Conservation (phyloP, 1,140 invertebrate species). For the Colletes gigas region DNA sequence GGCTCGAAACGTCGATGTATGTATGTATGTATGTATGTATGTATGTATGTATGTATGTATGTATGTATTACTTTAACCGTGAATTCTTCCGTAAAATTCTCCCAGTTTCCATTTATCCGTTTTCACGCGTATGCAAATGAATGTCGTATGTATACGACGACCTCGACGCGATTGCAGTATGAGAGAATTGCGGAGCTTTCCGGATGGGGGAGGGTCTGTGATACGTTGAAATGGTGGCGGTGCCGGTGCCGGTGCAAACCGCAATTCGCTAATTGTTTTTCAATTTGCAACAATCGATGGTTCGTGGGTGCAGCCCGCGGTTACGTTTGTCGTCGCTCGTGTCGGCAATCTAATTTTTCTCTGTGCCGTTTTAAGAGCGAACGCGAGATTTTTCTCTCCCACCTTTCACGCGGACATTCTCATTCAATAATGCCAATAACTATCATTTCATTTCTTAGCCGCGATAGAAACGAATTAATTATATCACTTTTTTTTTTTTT, state of each 20-base stretch:
- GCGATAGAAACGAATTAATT: too few species aligned
- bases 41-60: too few species aligned
- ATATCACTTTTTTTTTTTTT: too few species aligned
- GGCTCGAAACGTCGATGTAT: background rate
- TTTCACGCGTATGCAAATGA: constrained; percentile 59
- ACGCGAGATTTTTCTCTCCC: background rate
- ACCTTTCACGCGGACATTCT: background rate
- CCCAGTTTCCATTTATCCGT: constrained; percentile 39
- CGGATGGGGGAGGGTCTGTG: background rate
- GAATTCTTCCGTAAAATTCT: constrained; percentile 46
- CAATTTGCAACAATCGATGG: constrained; percentile 73
- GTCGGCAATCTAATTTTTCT: constrained; percentile 37
- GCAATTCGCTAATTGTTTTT: constrained; percentile 78
- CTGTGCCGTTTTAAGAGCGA: background rate
- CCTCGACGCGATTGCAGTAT: constrained; percentile 50
- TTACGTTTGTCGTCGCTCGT: constrained; percentile 57
- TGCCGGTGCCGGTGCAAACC: constrained; percentile 52
- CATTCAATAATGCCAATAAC: background rate
- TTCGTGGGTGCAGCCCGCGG: constrained; percentile 49
- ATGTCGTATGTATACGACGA: constrained; percentile 55
- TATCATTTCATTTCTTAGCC: background rate
- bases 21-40: too few species aligned
- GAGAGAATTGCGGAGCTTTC: constrained; percentile 47
- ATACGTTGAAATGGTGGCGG: constrained; percentile 49
- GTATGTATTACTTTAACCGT: constrained; percentile 5